phyloP scores from a whole-genome alignment of 1,140 invertebrate genomes.

The Papilio xuthus region DNA sequence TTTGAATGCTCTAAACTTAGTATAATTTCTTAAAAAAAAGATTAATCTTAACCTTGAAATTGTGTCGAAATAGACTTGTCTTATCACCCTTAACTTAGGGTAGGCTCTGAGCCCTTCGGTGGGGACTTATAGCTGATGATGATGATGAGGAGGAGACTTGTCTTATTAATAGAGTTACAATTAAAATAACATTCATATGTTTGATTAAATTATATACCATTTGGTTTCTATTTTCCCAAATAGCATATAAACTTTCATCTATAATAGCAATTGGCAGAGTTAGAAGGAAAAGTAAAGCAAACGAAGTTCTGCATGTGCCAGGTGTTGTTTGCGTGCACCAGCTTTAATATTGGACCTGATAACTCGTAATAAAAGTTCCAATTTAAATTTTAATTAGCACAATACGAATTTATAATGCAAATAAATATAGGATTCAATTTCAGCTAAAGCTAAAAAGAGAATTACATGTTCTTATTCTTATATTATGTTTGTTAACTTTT shows the following conservation, averaged over 20 bases:
- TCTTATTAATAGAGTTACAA: not conserved
- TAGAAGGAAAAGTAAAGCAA: constrained; percentile 4
- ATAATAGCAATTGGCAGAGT: not conserved
- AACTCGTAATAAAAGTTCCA: constrained; percentile 9
- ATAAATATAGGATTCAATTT: not conserved
- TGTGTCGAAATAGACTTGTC: too few relatives aligned
- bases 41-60: too few relatives aligned
- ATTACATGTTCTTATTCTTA: too few relatives aligned
- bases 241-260: not conserved
- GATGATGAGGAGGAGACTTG: too few relatives aligned
- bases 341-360: not conserved
- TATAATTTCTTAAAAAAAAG: too few relatives aligned
- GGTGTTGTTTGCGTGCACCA: constrained; percentile 5
- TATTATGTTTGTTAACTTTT: not conserved
- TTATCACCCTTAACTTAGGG: too few relatives aligned
- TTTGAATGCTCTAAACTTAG: too few relatives aligned
- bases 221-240: not conserved
- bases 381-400: not conserved
- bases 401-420: not conserved
- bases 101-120: too few relatives aligned
- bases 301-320: constrained; percentile 9
- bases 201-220: not conserved
- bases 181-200: not conserved
- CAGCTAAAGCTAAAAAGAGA: too few relatives aligned
- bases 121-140: too few relatives aligned